Percentiles rank a stretch among this genome's conserved stretches.
Conservation (phyloP, 2,888 invertebrate genomes). For the Cantharis flavilabris region DNA sequence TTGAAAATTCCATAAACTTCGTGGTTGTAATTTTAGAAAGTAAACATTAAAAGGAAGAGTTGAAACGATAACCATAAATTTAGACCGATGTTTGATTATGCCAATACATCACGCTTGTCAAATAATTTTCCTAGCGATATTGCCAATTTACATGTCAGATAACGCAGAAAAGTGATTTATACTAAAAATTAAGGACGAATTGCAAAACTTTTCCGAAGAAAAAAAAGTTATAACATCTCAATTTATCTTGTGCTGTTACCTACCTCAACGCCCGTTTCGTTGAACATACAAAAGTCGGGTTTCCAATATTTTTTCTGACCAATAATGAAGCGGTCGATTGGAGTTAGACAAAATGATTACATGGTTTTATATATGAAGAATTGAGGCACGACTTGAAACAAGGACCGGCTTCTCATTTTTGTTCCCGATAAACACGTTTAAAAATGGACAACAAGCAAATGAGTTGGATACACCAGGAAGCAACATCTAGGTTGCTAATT, state of each 20-base stretch:
- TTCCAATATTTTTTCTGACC: not conserved
- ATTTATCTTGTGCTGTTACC: conserved; percentile 40
- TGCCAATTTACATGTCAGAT: not conserved
- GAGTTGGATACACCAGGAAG: not conserved
- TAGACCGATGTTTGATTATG: not conserved
- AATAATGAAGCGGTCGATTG: conserved; percentile 34
- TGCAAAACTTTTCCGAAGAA: not conserved
- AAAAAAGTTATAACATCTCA: conserved; percentile 24
- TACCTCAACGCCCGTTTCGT: conserved; percentile 45
- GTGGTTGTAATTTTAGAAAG: not conserved
- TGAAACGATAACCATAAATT: not conserved
- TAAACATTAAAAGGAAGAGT: not conserved
- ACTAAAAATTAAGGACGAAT: not conserved
- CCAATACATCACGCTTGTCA: not conserved
- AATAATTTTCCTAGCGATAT: not conserved
- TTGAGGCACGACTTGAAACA: conserved; percentile 37
- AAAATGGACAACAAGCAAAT: not conserved
- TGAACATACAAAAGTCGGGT: conserved; percentile 40
- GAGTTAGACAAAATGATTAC: conserved; percentile 53
- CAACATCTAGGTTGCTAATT: conserved; percentile 21
- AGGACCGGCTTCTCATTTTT: not conserved
- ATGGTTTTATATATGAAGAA: conserved; percentile 48
- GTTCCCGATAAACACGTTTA: not conserved
- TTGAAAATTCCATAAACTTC: not conserved
- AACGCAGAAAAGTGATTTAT: not conserved